Conservation (phyloP, 2,113 vertebrate species). For the Xenopus laevis region DNA sequence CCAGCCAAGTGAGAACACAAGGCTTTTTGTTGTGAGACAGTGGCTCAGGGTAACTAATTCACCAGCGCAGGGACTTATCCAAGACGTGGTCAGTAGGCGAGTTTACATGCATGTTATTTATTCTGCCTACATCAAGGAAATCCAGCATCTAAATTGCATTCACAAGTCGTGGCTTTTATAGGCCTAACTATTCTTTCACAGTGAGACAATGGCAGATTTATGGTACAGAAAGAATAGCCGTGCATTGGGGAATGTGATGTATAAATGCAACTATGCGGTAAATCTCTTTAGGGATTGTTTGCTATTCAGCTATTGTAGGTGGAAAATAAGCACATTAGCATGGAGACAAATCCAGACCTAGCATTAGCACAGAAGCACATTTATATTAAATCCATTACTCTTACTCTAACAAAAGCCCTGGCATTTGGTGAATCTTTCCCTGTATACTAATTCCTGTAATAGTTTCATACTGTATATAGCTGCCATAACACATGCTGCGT, state of each 20-base stretch:
- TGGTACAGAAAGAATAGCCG: not conserved
- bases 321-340: not conserved
- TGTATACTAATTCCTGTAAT: not conserved
- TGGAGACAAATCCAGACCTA: not conserved
- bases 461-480: not conserved
- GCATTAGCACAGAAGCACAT: not conserved
- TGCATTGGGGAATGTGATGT: constrained; percentile 6
- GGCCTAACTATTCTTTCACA: not conserved
- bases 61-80: constrained; percentile 11
- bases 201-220: constrained; percentile 30
- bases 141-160: constrained; percentile 26
- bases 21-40: constrained; percentile 38
- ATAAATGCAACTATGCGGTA: not conserved
- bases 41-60: constrained; percentile 34
- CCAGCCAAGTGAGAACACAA: constrained; percentile 32
- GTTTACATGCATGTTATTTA: constrained; percentile 21
- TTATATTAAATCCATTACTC: not conserved
- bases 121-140: constrained; percentile 21
- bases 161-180: not conserved
- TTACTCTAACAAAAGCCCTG: not conserved
- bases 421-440: not conserved
- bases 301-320: not conserved
- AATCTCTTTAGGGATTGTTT: not conserved
- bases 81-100: constrained; percentile 30
- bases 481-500: not conserved